phyloP scores from a whole-genome alignment of 2,113 vertebrate genomes.

The Oxyruncus cristatus region DNA sequence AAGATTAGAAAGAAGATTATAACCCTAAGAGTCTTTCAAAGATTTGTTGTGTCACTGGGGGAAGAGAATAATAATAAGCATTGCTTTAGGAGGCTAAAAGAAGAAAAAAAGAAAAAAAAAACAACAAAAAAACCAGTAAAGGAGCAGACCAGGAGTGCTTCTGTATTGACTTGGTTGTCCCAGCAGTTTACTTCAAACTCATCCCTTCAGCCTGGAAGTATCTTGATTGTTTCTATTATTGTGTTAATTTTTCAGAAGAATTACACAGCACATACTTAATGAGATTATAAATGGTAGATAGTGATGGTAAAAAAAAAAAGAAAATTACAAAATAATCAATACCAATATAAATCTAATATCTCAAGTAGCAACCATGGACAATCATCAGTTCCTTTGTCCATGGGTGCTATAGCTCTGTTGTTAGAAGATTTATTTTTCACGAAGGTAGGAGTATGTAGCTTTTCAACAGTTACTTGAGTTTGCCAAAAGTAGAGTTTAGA shows the following conservation, averaged over 20 bases:
- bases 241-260: neutral
- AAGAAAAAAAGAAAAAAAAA: neutral
- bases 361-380: neutral
- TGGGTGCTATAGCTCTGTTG: neutral
- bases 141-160: neutral
- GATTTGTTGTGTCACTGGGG: neutral
- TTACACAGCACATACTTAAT: neutral
- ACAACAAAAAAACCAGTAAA: neutral
- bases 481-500: neutral
- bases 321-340: neutral
- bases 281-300: neutral
- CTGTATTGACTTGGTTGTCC: neutral
- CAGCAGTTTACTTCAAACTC: neutral
- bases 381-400: neutral
- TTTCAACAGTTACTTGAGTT: neutral
- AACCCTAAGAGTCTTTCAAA: neutral
- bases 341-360: neutral
- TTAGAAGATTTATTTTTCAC: neutral
- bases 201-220: neutral
- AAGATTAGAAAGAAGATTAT: neutral
- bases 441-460: neutral
- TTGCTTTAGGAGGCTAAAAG: neutral
- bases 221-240: neutral
- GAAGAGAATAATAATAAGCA: neutral
- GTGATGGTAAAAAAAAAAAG: neutral